Conservation (phyloP, 2,113 vertebrate genomes). For the Chlorodrepanis virens region DNA sequence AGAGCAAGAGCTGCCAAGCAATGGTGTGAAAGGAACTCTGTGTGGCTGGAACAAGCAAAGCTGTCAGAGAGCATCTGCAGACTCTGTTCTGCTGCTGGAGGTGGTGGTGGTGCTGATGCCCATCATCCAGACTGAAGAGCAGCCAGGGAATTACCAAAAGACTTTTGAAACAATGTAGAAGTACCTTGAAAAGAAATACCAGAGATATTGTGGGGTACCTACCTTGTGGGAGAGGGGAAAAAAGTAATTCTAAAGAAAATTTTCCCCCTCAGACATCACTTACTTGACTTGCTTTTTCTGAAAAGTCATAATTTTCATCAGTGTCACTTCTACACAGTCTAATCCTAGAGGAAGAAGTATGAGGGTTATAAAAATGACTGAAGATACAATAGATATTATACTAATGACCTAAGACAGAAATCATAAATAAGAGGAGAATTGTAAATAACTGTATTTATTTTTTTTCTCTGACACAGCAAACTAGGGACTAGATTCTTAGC, state of each 20-base stretch:
- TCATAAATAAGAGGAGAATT: neutral
- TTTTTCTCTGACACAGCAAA: neutral
- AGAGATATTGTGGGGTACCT: neutral
- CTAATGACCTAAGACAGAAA: neutral
- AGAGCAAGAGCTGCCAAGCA: neutral
- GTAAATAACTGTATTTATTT: neutral
- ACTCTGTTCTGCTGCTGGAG: neutral
- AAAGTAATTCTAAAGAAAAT: neutral
- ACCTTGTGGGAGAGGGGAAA: neutral
- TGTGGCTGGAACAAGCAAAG: neutral
- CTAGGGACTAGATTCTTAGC: neutral
- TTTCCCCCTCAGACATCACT: neutral
- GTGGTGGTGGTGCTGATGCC: neutral
- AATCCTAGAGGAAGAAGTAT: neutral
- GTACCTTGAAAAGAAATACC: neutral
- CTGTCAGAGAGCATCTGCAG: neutral
- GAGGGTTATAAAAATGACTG: neutral
- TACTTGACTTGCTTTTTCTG: neutral
- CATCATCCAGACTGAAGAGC: neutral
- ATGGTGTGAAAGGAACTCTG: neutral
- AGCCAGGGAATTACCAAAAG: neutral
- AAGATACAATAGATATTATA: neutral
- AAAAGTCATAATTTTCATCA: neutral
- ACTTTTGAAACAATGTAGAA: neutral
- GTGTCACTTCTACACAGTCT: neutral